These are phyloP conservation scores for Sebastes cheni DNA, from an alignment of 2,797 vertebrate genomes.

Conservation along the genomic window DNA sequence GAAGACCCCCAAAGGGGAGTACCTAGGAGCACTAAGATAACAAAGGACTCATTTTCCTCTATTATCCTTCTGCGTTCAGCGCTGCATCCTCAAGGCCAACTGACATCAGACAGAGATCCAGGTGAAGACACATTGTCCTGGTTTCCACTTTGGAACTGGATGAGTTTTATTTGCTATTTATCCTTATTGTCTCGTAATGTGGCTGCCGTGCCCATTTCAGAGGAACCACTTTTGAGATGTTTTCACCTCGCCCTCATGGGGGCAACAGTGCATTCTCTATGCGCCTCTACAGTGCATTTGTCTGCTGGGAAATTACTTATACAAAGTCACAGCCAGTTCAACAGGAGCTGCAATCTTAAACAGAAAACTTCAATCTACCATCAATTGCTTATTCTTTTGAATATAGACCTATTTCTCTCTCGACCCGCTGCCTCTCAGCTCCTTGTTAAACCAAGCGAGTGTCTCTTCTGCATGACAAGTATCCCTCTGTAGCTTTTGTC, in stretches of 20 bases:
- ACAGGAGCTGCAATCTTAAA: slow-evolving; percentile 35
- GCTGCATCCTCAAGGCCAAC: slow-evolving; percentile 1
- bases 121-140: slow-evolving; percentile 1
- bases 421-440: slow-evolving; percentile 41
- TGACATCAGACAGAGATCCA: slow-evolving; percentile 15
- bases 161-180: slow-evolving; percentile 1
- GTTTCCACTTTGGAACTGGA: slow-evolving; percentile 15
- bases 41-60: slow-evolving; percentile 44
- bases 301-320: slow-evolving; percentile 12
- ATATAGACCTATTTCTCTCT: slow-evolving; percentile 53
- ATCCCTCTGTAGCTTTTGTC: slow-evolving; percentile 66
- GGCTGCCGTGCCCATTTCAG: background rate
- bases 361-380: slow-evolving; percentile 45
- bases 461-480: slow-evolving; percentile 73
- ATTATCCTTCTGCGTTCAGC: slow-evolving; percentile 16
- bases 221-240: background rate
- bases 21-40: slow-evolving; percentile 45
- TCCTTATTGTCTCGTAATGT: slow-evolving; percentile 8
- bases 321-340: slow-evolving; percentile 47
- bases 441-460: slow-evolving; percentile 49
- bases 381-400: slow-evolving; percentile 54
- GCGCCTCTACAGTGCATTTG: background rate
- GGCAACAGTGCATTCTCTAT: slow-evolving; percentile 33
- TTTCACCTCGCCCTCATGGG: slow-evolving; percentile 26
- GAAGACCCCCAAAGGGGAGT: slow-evolving; percentile 41